Conservation (phyloP, 1,140 invertebrate species). For the Trichomalopsis sarcophagae region DNA sequence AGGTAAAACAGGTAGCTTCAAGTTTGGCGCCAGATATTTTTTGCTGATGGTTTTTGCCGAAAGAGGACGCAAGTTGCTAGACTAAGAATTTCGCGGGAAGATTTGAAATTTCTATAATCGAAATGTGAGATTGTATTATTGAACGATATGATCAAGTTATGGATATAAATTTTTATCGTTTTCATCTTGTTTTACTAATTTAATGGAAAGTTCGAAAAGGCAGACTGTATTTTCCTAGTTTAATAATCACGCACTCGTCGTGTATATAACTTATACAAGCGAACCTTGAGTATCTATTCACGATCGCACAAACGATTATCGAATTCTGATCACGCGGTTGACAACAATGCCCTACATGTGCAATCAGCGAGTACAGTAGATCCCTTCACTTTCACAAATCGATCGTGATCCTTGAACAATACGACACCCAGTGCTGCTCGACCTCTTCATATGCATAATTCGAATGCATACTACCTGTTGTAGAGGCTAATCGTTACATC, state of each 20-base stretch:
- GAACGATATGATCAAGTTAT: too few relatives aligned
- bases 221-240: too few relatives aligned
- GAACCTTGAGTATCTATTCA: neutral
- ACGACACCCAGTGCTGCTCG: neutral
- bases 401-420: constrained; percentile 36
- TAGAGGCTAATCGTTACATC: neutral
- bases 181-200: neutral
- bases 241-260: neutral
- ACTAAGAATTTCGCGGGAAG: neutral
- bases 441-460: neutral
- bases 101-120: neutral
- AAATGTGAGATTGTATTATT: too few relatives aligned
- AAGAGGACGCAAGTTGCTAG: constrained; percentile 29
- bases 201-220: neutral
- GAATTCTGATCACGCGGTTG: neutral
- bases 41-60: neutral
- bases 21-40: constrained; percentile 16
- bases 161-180: too few relatives aligned
- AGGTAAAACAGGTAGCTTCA: constrained; percentile 2
- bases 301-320: neutral
- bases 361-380: neutral
- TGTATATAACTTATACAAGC: neutral
- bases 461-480: neutral
- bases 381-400: constrained; percentile 33
- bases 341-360: neutral